A percentile compares a stretch with the other conserved stretches of the same genome.
Conservation (phyloP, 1,140 invertebrate genomes). For the Sycophaga agraensis region DNA sequence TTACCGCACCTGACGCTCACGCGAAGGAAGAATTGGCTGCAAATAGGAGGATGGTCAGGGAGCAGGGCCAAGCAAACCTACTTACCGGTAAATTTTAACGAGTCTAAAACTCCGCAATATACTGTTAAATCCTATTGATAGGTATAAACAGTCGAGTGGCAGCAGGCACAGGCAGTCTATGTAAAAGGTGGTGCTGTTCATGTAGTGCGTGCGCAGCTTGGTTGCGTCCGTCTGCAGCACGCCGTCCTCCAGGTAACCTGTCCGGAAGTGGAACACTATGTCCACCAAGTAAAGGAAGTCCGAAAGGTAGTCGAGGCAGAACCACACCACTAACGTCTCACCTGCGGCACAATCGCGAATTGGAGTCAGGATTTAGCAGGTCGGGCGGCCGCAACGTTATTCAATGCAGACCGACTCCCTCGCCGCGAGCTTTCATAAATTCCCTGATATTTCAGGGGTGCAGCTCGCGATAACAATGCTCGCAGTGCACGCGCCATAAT, state of each 20-base stretch:
- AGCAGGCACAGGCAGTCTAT: slow-evolving; percentile 97
- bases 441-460: too few relatives aligned
- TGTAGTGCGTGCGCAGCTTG: slow-evolving; percentile 94
- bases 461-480: too few relatives aligned
- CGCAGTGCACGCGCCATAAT: too few relatives aligned
- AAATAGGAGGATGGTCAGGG: too few relatives aligned
- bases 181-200: slow-evolving; percentile 98
- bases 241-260: slow-evolving; percentile 93
- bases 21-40: too few relatives aligned
- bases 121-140: slow-evolving; percentile 97
- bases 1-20: too few relatives aligned
- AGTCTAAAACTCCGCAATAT: slow-evolving; percentile 94
- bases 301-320: slow-evolving; percentile 93
- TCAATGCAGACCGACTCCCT: too few relatives aligned
- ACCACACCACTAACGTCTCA: slow-evolving; percentile 90
- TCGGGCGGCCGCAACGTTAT: too few relatives aligned
- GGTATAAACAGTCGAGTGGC: slow-evolving; percentile 96
- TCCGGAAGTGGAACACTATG: slow-evolving; percentile 96
- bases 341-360: slow-evolving; percentile 59
- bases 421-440: too few relatives aligned
- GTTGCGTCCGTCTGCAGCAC: slow-evolving; percentile 93
- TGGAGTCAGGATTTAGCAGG: too few relatives aligned
- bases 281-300: slow-evolving; percentile 95
- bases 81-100: slow-evolving; percentile 90
- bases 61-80: too few relatives aligned